phyloP scores from a whole-genome alignment of 2,888 invertebrate species.

The Hybos culiciformis region DNA sequence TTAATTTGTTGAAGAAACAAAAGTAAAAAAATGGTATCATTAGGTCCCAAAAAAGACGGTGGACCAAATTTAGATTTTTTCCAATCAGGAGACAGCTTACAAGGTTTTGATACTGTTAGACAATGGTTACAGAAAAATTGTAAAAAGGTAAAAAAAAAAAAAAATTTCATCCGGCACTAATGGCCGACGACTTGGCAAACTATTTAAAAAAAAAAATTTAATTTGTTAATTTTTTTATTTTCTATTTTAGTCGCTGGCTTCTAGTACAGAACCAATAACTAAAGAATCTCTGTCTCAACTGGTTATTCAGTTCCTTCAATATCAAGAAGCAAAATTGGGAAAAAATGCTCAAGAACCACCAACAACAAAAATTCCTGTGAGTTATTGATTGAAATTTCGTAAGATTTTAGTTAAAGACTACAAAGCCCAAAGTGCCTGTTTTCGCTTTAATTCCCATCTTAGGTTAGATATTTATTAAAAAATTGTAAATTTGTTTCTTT shows the following conservation, averaged over 20 bases:
- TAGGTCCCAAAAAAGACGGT: conserved; percentile 72
- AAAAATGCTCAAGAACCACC: conserved; percentile 85
- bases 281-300: conserved; percentile 80
- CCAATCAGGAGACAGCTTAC: conserved; percentile 79
- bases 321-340: conserved; percentile 91
- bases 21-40: conserved; percentile 28
- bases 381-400: conserved; percentile 17
- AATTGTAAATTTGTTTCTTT: too few species aligned
- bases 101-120: conserved; percentile 80
- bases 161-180: conserved; percentile 1
- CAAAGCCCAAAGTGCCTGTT: too few species aligned
- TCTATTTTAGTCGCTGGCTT: conserved; percentile 8
- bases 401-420: too few species aligned
- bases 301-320: conserved; percentile 80
- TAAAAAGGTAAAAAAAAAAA: conserved; percentile 64
- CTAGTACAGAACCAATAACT: conserved; percentile 71
- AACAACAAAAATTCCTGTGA: conserved; percentile 73
- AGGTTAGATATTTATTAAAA: too few species aligned
- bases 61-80: conserved; percentile 88
- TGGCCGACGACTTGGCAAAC: too few species aligned
- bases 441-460: too few species aligned
- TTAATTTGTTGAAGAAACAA: conserved; percentile 15
- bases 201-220: neutral
- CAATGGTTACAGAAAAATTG: conserved; percentile 93
- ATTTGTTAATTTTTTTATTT: conserved; percentile 1